Evolutionary conservation across 2,888 invertebrate species (phyloP), one percentile per base, ranked within the genome.

Genomic region (Chorisops tibialis): DNA sequence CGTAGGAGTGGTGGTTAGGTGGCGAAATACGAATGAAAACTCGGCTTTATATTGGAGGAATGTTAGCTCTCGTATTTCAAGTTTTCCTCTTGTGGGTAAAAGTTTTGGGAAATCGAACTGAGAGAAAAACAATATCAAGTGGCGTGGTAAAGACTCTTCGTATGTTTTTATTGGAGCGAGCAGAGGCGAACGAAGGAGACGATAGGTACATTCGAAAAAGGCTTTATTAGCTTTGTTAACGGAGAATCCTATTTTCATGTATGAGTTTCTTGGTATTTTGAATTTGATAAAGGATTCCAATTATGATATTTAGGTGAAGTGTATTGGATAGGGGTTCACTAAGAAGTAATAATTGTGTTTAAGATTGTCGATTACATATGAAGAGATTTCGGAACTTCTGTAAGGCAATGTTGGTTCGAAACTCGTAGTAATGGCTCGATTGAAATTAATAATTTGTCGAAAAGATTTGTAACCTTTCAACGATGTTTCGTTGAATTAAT

Each of bases 201-300:
- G 43, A 24, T 14, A 45, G 18, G 45, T 43, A 43, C 43, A 35
- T 56, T 56, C 43, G 43, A 43, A 35, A 35, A 56, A 45, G 56
- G 14, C 35, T 56, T 56, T 56, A 56, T 56, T 56, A 56, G 56
- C 56, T 43, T 43, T 56, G 43, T 56, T 56, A 56, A 43, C 56
- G 43, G 41, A 18, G n/a, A 43, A 14, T 45, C 43, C 7, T 22
- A 45, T 35, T 30, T 56, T 30, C 30, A 9, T 30, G 30, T 30
- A 9, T 30, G 30, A 1, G 30, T n/a, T n/a, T n/a, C 7, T 30
- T 7, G 7, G 30, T 30, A 30, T 30, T 30, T 30, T 30, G 30
- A 30, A 30, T 30, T n/a, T 30, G 30, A 30, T 30, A 30, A 30
- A 30, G 30, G 30, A 30, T 30, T 24, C 9, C 30, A 30, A 30